phyloP scores from a whole-genome alignment of 1,140 invertebrate species.

The Drosophila insularis region DNA sequence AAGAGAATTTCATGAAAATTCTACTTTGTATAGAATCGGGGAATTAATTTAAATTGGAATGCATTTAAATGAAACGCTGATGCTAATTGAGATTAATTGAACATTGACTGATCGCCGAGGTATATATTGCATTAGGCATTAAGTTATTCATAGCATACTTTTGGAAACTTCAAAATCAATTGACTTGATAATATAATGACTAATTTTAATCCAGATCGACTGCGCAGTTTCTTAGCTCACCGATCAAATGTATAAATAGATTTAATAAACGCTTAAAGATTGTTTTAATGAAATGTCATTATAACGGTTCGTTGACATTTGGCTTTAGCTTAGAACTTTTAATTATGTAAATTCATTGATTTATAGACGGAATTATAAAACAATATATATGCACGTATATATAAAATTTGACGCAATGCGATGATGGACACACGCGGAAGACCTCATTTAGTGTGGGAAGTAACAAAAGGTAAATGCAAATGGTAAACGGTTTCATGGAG shows the following conservation, averaged over 20 bases:
- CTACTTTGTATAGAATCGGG: too few species aligned
- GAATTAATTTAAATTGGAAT: too few species aligned
- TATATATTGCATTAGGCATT: too few species aligned
- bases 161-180: neutral
- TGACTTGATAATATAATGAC: neutral
- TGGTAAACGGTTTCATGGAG: neutral
- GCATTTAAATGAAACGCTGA: too few species aligned
- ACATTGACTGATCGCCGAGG: too few species aligned
- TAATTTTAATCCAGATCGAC: neutral
- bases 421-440: neutral
- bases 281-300: neutral
- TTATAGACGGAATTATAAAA: neutral
- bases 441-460: neutral
- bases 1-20: too few species aligned
- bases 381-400: neutral
- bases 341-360: conserved; percentile 5
- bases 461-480: neutral
- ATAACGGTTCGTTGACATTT: conserved; percentile 9
- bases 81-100: too few species aligned
- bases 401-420: neutral
- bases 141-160: neutral
- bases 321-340: neutral
- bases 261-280: neutral
- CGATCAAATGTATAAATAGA: neutral
- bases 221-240: neutral